phyloP scores from a whole-genome alignment of 92 coral and sea anemone genomes.

The Actinostola sp. region DNA sequence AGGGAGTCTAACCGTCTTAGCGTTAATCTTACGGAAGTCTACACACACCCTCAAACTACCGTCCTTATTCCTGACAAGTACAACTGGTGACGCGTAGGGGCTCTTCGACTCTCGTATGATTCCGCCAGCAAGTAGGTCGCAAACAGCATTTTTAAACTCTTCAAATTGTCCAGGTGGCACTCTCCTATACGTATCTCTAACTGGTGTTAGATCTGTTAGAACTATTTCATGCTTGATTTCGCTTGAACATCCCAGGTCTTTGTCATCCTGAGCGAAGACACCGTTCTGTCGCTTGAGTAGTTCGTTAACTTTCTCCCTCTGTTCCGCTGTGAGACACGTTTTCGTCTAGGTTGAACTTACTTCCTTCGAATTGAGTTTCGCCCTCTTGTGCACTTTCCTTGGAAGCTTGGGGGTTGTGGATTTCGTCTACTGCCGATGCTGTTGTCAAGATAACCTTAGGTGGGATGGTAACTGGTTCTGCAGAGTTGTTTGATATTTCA shows the following conservation, averaged over 20 bases:
- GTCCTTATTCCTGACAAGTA: conserved; percentile 31
- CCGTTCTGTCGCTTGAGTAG: conserved; percentile 21
- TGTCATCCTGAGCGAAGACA: conserved; percentile 34
- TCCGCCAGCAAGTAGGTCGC: conserved; percentile 20
- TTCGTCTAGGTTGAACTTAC: conserved; percentile 21
- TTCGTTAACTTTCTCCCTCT: too few species aligned
- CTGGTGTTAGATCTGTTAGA: conserved; percentile 31
- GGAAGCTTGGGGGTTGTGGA: not conserved
- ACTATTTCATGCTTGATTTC: conserved; percentile 33
- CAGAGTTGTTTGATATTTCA: conserved; percentile 28
- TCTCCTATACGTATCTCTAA: conserved; percentile 28
- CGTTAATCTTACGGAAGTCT: conserved; percentile 48
- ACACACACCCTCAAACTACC: conserved; percentile 24
- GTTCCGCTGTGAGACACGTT: conserved; percentile 1
- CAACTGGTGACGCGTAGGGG: conserved; percentile 41
- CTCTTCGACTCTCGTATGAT: conserved; percentile 44
- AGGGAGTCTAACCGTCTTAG: conserved; percentile 54
- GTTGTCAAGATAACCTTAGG: not conserved
- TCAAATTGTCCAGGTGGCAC: conserved; percentile 46
- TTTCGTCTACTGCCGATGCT: not conserved
- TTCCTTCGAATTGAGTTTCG: too few species aligned
- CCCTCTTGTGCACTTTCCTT: not conserved
- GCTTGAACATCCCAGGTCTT: conserved; percentile 42
- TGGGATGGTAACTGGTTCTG: conserved; percentile 6
- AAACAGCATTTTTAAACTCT: conserved; percentile 40